A percentile compares a stretch with the other conserved stretches of the same genome.
Conservation (phyloP, 2,797 vertebrate genomes). For the Myoxocephalus aenaeus region DNA sequence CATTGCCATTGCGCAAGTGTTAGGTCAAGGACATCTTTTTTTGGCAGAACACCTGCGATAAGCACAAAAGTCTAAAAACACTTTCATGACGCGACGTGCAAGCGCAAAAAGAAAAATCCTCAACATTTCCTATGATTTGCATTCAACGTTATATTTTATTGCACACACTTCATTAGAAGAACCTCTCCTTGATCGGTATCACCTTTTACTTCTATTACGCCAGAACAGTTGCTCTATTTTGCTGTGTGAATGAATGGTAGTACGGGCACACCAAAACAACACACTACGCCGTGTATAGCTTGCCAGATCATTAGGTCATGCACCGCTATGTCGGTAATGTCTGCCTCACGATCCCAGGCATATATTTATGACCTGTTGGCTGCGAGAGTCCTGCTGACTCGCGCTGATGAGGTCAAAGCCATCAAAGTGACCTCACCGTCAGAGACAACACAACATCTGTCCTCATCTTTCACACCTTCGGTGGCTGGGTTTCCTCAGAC, state of each 20-base stretch:
- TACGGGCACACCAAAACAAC: slow-evolving; percentile 68
- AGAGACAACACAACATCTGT: slow-evolving; percentile 82
- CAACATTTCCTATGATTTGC: neutral
- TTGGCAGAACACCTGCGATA: slow-evolving; percentile 33
- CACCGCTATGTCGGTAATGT: slow-evolving; percentile 81
- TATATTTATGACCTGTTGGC: slow-evolving; percentile 84
- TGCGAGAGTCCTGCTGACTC: slow-evolving; percentile 77
- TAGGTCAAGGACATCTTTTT: slow-evolving; percentile 60
- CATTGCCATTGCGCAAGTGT: slow-evolving; percentile 37
- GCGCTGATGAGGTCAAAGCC: slow-evolving; percentile 80
- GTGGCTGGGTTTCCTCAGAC: slow-evolving; percentile 74
- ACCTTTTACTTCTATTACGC: slow-evolving; percentile 23
- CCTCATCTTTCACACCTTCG: slow-evolving; percentile 83
- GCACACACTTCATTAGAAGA: neutral
- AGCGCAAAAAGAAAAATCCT: neutral
- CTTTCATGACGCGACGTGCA: neutral
- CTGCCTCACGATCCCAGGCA: slow-evolving; percentile 77
- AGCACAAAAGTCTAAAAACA: slow-evolving; percentile 24
- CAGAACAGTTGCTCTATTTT: slow-evolving; percentile 54
- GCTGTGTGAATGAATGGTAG: slow-evolving; percentile 72
- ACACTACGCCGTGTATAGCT: slow-evolving; percentile 53
- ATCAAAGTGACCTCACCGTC: slow-evolving; percentile 82
- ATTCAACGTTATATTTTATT: neutral
- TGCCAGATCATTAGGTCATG: slow-evolving; percentile 84
- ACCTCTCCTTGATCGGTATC: slow-evolving; percentile 21